These are phyloP conservation scores for human (Homo sapiens) DNA, from an alignment of 2,113 vertebrate species.

Conservation along the genomic window GRCh38 chr3:173890001-173890500, in stretches of 20 bases:
- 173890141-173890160: background rate
- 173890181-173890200: background rate
- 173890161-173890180: background rate
- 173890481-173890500: conserved; percentile 48
- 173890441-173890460: conserved; percentile 44
- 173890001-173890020: background rate
- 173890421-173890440: background rate
- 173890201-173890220: background rate
- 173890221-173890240: background rate
- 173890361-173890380: background rate
- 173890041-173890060: background rate
- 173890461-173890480: conserved; percentile 28
- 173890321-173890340: background rate
- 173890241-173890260: background rate
- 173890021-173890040: background rate
- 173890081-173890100: background rate
- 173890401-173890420: background rate
- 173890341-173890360: background rate
- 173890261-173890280: background rate
- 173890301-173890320: background rate
- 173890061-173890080: background rate
- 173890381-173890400: accelerated
- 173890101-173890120: background rate
- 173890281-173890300: background rate
- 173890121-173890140: background rate